Percentiles rank a stretch among this genome's conserved stretches.
Conservation (phyloP, 2,888 invertebrate genomes). For the Drosophila tripunctata region DNA sequence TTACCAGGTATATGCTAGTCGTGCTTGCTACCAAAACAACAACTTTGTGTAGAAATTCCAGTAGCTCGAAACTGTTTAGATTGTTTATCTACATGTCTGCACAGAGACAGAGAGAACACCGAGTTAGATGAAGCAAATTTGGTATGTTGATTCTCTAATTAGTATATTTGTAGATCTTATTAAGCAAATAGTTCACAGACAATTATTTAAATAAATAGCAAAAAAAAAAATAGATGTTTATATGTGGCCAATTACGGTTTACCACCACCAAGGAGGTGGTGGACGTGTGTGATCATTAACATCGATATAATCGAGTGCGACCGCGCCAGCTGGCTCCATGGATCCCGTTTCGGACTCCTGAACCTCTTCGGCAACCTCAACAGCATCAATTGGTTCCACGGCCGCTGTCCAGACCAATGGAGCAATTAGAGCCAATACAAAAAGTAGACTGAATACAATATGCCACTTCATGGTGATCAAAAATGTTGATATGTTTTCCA, state of each 20-base stretch:
- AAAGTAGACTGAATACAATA: constrained; percentile 33
- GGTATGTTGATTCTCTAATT: background rate
- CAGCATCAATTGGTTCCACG: background rate
- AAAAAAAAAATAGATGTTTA: background rate
- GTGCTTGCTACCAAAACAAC: background rate
- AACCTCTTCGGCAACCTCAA: constrained; percentile 22
- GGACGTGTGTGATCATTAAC: constrained; percentile 31
- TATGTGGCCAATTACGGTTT: background rate
- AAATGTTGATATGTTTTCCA: constrained; percentile 10
- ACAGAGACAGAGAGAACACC: background rate
- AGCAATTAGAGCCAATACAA: constrained; percentile 36
- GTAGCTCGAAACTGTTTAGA: too few species aligned
- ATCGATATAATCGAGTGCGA: constrained; percentile 35
- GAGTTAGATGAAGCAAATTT: background rate
- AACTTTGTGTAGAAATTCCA: background rate
- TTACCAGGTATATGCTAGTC: background rate
- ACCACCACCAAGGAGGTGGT: constrained; percentile 45
- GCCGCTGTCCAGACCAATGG: constrained; percentile 22
- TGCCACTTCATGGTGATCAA: constrained; percentile 47
- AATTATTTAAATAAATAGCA: constrained; percentile 32
- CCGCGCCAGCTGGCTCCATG: background rate
- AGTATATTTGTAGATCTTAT: background rate
- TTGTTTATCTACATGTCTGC: background rate
- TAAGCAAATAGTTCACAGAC: constrained; percentile 9
- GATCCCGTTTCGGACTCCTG: constrained; percentile 6